A percentile compares a stretch with the other conserved stretches of the same genome.
Evolutionary conservation across 2,888 invertebrate species (phyloP).

Genomic region (Heliconius ethilla): DNA sequence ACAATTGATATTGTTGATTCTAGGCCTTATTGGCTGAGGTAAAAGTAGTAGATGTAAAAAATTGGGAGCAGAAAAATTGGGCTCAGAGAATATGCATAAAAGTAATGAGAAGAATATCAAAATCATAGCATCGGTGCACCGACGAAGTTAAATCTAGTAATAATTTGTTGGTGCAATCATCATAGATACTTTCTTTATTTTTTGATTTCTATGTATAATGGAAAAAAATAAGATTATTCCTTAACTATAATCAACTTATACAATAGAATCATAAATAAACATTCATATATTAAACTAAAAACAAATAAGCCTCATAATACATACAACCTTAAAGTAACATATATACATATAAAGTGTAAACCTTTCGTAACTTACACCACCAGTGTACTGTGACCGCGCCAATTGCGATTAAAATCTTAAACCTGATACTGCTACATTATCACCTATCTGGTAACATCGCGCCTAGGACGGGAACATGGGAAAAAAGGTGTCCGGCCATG

Average conservation of each 20-base stretch:
- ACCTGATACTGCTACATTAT: slow-evolving; percentile 60
- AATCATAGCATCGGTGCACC: background rate
- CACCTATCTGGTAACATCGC: slow-evolving; percentile 61
- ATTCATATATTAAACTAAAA: too few species aligned
- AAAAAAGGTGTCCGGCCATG: slow-evolving; percentile 26
- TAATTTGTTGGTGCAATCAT: background rate
- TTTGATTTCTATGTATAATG: background rate
- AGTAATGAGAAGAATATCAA: background rate
- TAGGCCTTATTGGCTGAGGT: background rate
- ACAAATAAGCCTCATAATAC: too few species aligned
- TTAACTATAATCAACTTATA: background rate
- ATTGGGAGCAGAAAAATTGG: too few species aligned
- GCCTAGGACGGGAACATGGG: slow-evolving; percentile 48
- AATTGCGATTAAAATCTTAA: slow-evolving; percentile 65
- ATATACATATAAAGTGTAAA: background rate
- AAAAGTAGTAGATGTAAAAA: background rate
- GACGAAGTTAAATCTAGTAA: background rate
- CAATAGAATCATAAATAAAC: too few species aligned
- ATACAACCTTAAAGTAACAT: too few species aligned
- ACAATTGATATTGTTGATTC: too few species aligned
- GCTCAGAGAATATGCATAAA: too few species aligned
- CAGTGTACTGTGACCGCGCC: slow-evolving; percentile 47
- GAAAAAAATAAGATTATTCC: background rate
- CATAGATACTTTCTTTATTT: background rate
- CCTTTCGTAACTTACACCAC: slow-evolving; percentile 46